Evolutionary conservation across 2,797 vertebrate genomes (phyloP).

Genomic region (Sebastes minor): DNA sequence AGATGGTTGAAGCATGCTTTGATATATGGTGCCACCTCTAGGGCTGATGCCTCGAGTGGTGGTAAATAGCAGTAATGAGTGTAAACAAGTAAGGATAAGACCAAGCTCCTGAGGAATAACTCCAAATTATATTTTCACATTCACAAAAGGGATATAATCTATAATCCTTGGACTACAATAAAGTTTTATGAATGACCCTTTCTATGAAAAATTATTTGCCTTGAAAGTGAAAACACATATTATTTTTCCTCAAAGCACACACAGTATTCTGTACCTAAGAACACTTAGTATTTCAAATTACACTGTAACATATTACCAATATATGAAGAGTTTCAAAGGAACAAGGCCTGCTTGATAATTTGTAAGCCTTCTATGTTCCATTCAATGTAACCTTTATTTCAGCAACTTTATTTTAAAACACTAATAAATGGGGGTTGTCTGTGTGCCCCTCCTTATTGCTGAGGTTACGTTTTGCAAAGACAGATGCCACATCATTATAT

Average conservation of each 20-base stretch:
- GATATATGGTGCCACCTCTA: slow-evolving; percentile 45
- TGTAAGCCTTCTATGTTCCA: not conserved
- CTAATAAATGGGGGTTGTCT: slow-evolving; percentile 11
- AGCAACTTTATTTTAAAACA: slow-evolving; percentile 5
- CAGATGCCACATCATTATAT: slow-evolving; percentile 46
- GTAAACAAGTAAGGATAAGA: slow-evolving; percentile 55
- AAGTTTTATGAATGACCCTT: not conserved
- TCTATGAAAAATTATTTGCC: not conserved
- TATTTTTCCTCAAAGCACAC: not conserved
- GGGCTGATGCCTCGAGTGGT: slow-evolving; percentile 27
- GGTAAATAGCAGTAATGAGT: slow-evolving; percentile 64
- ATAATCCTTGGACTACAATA: not conserved
- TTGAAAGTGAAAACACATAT: not conserved
- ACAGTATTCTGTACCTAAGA: not conserved
- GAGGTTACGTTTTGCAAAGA: slow-evolving; percentile 25
- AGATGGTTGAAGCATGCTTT: slow-evolving; percentile 33
- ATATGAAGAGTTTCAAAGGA: not conserved
- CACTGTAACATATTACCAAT: not conserved
- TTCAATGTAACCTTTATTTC: slow-evolving; percentile 15
- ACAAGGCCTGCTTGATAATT: not conserved
- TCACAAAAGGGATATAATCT: slow-evolving; percentile 8
- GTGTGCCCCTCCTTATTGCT: not conserved
- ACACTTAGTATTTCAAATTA: not conserved
- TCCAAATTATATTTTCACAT: slow-evolving; percentile 19
- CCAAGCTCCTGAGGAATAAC: slow-evolving; percentile 30